phyloP scores from a whole-genome alignment of 1,140 invertebrate species.

The Pollicipes pollicipes region DNA sequence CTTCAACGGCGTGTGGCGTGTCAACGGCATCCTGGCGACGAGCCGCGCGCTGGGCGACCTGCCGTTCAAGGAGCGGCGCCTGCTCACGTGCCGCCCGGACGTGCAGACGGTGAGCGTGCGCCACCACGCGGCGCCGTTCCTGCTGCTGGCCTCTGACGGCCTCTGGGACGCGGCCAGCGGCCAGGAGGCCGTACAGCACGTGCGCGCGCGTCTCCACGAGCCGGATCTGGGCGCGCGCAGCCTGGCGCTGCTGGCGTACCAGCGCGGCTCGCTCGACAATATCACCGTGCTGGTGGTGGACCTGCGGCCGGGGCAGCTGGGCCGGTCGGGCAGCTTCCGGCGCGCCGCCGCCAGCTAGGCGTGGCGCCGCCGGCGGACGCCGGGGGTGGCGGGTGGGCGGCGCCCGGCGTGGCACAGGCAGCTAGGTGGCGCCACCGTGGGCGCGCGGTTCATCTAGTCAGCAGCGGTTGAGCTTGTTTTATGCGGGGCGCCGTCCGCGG shows the following conservation, averaged over 20 bases:
- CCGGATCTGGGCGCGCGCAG: slow-evolving; percentile 74
- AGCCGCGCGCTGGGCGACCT: slow-evolving; percentile 87
- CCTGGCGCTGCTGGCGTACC: slow-evolving; percentile 72
- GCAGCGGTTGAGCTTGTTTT: no score
- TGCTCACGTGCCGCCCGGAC: slow-evolving; percentile 87
- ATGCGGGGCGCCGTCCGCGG: no score
- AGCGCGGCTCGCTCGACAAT: slow-evolving; percentile 82
- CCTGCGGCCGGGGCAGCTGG: not conserved
- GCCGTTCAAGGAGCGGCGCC: slow-evolving; percentile 78
- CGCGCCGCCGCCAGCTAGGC: no score
- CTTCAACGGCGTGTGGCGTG: slow-evolving; percentile 90
- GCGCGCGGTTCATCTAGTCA: no score
- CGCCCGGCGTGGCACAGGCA: no score
- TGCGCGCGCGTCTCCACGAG: slow-evolving; percentile 62
- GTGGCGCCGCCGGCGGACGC: no score
- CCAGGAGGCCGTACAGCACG: slow-evolving; percentile 77
- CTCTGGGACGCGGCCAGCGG: slow-evolving; percentile 90
- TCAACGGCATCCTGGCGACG: slow-evolving; percentile 86
- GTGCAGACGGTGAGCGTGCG: slow-evolving; percentile 78
- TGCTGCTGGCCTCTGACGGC: slow-evolving; percentile 84
- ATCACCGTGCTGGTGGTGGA: slow-evolving; percentile 48
- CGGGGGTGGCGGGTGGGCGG: no score
- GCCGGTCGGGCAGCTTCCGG: no score
- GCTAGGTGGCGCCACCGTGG: no score
- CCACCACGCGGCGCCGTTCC: slow-evolving; percentile 66